These are phyloP conservation scores for Poecilia velifera DNA, from an alignment of 2,797 vertebrate species.

Conservation along the genomic window DNA sequence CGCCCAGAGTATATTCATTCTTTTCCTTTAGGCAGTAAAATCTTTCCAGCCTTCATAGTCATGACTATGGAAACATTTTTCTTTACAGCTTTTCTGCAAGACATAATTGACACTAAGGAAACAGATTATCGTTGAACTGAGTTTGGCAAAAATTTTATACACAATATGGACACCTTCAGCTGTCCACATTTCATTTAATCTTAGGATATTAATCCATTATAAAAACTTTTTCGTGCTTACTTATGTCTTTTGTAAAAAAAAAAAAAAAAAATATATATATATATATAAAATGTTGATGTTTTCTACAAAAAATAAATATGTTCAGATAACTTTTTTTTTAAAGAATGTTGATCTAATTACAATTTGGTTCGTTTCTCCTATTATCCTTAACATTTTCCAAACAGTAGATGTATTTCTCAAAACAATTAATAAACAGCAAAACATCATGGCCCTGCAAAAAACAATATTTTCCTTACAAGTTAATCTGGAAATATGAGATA, in stretches of 20 bases:
- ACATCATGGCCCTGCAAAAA: no score
- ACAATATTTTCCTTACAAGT: neutral
- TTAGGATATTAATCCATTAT: neutral
- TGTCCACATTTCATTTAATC: neutral
- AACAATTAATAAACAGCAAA: no score
- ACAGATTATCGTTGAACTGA: neutral
- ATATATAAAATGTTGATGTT: neutral
- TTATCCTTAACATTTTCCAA: no score
- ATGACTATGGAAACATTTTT: neutral
- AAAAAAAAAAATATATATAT: no score
- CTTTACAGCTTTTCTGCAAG: neutral
- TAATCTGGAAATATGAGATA: neutral
- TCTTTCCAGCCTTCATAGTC: neutral
- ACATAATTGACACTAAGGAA: neutral
- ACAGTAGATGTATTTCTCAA: no score
- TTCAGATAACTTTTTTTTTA: neutral
- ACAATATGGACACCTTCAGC: neutral
- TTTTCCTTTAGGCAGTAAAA: neutral
- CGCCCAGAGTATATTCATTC: neutral
- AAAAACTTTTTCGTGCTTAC: neutral
- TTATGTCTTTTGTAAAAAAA: neutral
- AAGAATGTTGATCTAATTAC: neutral
- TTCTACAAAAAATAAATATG: neutral
- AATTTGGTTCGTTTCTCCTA: no score
- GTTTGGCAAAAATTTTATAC: neutral